A percentile compares a stretch with the other conserved stretches of the same genome.
These are phyloP conservation scores for Umimayanthus chanpuru DNA, from an alignment of 92 coral and sea anemone species.

Conservation along the genomic window DNA sequence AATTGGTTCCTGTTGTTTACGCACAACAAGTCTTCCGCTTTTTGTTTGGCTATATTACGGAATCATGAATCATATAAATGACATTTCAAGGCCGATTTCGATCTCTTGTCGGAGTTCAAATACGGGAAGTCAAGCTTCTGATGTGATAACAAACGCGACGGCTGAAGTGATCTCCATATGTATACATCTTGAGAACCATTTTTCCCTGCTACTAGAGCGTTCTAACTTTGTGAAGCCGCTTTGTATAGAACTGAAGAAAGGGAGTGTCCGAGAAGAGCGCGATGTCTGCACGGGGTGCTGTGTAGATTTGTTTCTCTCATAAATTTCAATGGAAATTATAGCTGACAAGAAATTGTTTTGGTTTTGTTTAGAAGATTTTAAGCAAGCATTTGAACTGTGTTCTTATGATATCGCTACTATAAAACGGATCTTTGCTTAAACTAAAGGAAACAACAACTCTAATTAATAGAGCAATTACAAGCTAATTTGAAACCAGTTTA, in stretches of 20 bases:
- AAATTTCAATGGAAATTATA: constrained; percentile 26
- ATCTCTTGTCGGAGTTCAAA: constrained; percentile 32
- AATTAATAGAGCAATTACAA: constrained; percentile 35
- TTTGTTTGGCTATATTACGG: constrained; percentile 32
- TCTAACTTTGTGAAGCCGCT: constrained; percentile 47
- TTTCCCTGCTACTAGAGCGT: constrained; percentile 25
- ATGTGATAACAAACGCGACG: neutral
- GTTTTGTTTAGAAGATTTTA: constrained; percentile 5
- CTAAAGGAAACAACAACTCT: constrained; percentile 19
- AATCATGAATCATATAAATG: neutral
- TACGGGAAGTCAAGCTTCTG: constrained; percentile 12
- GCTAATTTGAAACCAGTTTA: constrained; percentile 34
- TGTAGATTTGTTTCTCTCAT: constrained; percentile 11
- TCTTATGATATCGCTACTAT: neutral
- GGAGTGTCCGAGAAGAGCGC: neutral
- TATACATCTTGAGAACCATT: neutral
- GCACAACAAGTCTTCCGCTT: neutral
- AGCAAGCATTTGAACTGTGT: constrained; percentile 16
- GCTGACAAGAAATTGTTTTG: constrained; percentile 41
- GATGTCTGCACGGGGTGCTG: constrained; percentile 38
- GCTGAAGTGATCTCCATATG: neutral
- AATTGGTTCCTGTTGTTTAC: constrained; percentile 17
- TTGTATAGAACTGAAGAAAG: constrained; percentile 30
- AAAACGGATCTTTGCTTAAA: constrained; percentile 23
- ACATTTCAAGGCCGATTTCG: constrained; percentile 33